A percentile compares a stretch with the other conserved stretches of the same genome.
Evolutionary conservation across 2,888 invertebrate genomes (phyloP).

Genomic region (Mayetiola destructor): DNA sequence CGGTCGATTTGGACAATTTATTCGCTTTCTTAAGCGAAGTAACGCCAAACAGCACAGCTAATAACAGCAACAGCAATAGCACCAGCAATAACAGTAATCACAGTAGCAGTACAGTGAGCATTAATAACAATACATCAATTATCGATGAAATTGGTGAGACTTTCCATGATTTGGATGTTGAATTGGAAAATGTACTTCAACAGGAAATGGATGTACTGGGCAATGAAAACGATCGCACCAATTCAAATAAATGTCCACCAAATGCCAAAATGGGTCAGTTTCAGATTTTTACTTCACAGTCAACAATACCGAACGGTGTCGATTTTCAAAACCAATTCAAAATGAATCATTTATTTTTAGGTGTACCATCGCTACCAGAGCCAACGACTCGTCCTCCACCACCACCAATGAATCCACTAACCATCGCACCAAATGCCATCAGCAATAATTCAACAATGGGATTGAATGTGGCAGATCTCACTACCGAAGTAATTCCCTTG

Average conservation of each 20-base stretch:
- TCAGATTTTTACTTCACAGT: neutral
- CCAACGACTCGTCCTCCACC: slow-evolving; percentile 63
- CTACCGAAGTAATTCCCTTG: neutral
- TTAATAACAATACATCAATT: slow-evolving; percentile 37
- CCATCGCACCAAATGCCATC: slow-evolving; percentile 5
- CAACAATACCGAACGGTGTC: too few relatives aligned
- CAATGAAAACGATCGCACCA: slow-evolving; percentile 29
- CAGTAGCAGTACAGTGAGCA: slow-evolving; percentile 30
- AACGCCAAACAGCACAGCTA: slow-evolving; percentile 40
- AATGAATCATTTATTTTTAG: too few relatives aligned
- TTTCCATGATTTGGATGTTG: slow-evolving; percentile 67
- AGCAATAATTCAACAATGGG: slow-evolving; percentile 3
- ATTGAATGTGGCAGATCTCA: neutral
- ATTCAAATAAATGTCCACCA: slow-evolving; percentile 17
- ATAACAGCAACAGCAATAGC: slow-evolving; percentile 32
- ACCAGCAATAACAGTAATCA: neutral
- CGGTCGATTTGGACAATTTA: slow-evolving; percentile 75
- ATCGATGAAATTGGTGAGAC: slow-evolving; percentile 73
- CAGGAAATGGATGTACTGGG: slow-evolving; percentile 43
- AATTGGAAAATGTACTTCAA: slow-evolving; percentile 51
- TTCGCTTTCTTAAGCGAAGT: slow-evolving; percentile 82
- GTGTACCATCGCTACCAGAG: slow-evolving; percentile 53
- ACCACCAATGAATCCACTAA: slow-evolving; percentile 34
- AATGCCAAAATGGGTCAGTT: slow-evolving; percentile 23
- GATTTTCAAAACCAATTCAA: too few relatives aligned